phyloP scores from a whole-genome alignment of 2,797 vertebrate species.

The Falco rusticolus region DNA sequence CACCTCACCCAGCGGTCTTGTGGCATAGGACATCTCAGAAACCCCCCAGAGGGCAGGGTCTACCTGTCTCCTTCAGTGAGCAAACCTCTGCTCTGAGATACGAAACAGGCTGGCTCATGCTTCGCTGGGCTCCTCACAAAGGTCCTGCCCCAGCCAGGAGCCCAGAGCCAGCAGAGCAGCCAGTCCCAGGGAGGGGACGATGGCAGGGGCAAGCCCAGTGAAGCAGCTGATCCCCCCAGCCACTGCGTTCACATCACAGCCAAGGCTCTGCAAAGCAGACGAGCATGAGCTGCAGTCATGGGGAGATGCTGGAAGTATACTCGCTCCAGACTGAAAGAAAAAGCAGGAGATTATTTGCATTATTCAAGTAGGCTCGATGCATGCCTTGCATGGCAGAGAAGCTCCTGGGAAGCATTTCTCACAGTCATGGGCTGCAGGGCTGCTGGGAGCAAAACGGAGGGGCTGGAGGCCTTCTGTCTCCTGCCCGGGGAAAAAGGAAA shows the following conservation, averaged over 20 bases:
- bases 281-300: rapidly evolving
- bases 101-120: neutral
- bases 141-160: neutral
- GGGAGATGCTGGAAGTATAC: neutral
- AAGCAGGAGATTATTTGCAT: no score
- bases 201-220: neutral
- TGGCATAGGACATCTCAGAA: rapidly evolving
- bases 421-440: neutral
- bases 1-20: rapidly evolving
- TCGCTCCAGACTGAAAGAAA: rapidly evolving
- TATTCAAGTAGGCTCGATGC: neutral
- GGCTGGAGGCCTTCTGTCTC: neutral
- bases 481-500: neutral
- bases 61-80: rapidly evolving
- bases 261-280: neutral
- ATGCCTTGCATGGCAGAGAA: rapidly evolving
- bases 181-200: no score
- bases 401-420: neutral
- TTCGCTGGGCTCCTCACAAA: neutral
- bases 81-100: neutral
- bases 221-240: neutral
- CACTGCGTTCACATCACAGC: rapidly evolving
- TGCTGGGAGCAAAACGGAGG: neutral
- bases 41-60: neutral
- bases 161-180: neutral